These are phyloP conservation scores for Adoxophyes honmai DNA, from an alignment of 1,140 invertebrate species.

Conservation along the genomic window DNA sequence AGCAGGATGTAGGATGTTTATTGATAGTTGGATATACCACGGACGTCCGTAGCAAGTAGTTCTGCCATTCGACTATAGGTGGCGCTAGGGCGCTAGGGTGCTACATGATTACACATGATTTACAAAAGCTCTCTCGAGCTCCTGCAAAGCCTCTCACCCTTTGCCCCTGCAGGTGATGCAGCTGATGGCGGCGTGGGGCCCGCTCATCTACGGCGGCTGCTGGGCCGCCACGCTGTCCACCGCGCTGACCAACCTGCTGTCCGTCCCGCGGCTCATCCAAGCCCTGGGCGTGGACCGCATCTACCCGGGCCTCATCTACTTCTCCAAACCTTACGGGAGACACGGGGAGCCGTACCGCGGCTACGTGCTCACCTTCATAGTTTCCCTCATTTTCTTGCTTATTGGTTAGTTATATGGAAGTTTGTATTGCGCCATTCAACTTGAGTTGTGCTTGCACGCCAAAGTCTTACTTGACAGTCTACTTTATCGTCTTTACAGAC, in stretches of 20 bases:
- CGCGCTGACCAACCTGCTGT: constrained; percentile 94
- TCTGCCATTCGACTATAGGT: too few relatives aligned
- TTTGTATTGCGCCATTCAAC: too few relatives aligned
- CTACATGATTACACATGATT: background rate
- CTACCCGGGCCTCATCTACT: constrained; percentile 95
- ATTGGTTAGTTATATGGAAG: constrained; percentile 85
- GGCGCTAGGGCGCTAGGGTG: too few relatives aligned
- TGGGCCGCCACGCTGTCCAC: constrained; percentile 97
- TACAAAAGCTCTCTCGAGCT: background rate
- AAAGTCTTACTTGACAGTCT: too few relatives aligned
- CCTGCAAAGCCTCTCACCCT: constrained; percentile 85
- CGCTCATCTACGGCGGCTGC: constrained; percentile 96
- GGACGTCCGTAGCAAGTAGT: too few relatives aligned
- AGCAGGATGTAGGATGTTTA: background rate
- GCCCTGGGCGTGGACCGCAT: constrained; percentile 96
- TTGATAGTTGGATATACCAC: background rate
- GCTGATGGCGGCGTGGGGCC: constrained; percentile 91
- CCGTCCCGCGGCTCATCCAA: constrained; percentile 93
- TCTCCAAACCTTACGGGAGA: constrained; percentile 97
- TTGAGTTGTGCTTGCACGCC: too few relatives aligned
- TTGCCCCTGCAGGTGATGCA: constrained; percentile 94
- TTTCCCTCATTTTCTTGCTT: constrained; percentile 91
- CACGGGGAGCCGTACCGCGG: constrained; percentile 94
- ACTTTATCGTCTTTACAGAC: too few relatives aligned
- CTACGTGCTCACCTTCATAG: constrained; percentile 93